Conservation (phyloP, 1,140 invertebrate genomes). For the Tetranychus cinnabarinus region DNA sequence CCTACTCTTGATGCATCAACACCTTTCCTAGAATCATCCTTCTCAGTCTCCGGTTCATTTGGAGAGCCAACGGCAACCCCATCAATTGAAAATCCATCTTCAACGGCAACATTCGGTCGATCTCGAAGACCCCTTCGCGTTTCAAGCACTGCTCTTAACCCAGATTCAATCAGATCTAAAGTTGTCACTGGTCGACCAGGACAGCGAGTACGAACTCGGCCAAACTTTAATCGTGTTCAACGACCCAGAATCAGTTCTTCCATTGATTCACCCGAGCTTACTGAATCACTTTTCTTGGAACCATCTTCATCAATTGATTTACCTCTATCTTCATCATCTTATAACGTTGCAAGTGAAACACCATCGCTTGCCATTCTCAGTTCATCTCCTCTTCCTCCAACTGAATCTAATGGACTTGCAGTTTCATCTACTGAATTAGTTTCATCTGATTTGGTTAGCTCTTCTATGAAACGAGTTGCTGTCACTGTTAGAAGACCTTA, state of each 20-base stretch:
- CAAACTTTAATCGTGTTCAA: neutral
- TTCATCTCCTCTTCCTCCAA: neutral
- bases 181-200: neutral
- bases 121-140: constrained; percentile 3
- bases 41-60: no score
- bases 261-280: no score
- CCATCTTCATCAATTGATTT: neutral
- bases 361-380: neutral
- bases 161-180: neutral
- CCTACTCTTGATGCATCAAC: neutral
- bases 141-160: neutral
- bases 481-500: neutral
- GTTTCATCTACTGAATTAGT: neutral
- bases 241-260: neutral
- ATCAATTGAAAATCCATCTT: neutral
- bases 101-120: neutral
- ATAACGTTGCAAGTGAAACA: neutral
- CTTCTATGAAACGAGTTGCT: neutral
- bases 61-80: neutral
- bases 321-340: neutral
- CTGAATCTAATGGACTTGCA: neutral
- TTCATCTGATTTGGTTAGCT: neutral
- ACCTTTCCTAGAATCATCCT: neutral
- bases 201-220: neutral
- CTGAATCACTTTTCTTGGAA: neutral